Base-by-base conservation (phyloP, 2,113 vertebrate species). In the Anser brachyrhynchus region DNA sequence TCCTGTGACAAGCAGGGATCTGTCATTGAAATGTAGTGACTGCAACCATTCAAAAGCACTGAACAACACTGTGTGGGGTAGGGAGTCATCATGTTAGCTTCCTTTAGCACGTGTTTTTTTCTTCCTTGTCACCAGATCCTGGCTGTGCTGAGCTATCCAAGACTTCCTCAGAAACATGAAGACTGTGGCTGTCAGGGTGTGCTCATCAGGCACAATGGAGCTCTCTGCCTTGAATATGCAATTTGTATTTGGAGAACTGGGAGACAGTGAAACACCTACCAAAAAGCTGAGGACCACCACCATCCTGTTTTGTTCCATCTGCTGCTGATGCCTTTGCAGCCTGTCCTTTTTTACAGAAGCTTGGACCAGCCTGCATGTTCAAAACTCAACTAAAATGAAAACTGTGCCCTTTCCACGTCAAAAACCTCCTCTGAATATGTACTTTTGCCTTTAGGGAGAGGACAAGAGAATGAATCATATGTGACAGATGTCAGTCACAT, bases 401-500 rank as follows among this genome's bases (percentile, higher is more conserved):
- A 57, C 62, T 57, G 17, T 49, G 20, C 7, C 57, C 72, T 89
- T 84, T 67, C n/a, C 67, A 16, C 1, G 13, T 91, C 87, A 85
- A 13, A 95, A 44, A 51, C n/a, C 71, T 87, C 66, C 74, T 55
- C 81, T 92, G 89, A 92, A 79, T 78, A 67, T 71, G 70, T 16
- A 5, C n/a, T 87, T 46, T 6, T 87, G 92, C 93, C 93, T 59
- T 7, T n/a, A 79, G 74, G 87, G 59, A 95, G 91, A 91, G 33
- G 31, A 66, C 74, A 82, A 58, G 81, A 15, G 37, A 51, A 78
- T 2, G 51, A 73, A 96, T 89, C 3, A 2, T 70, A 49, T 74
- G 26, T 87, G 95, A 77, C 96, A 96, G 93, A 87, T 79, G 89
- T 85, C 96, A 96, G 91, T 97, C 95, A 96, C 89, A 83, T 94